Conservation (phyloP, 2,797 vertebrate genomes). For the Macropus fuliginosus region DNA sequence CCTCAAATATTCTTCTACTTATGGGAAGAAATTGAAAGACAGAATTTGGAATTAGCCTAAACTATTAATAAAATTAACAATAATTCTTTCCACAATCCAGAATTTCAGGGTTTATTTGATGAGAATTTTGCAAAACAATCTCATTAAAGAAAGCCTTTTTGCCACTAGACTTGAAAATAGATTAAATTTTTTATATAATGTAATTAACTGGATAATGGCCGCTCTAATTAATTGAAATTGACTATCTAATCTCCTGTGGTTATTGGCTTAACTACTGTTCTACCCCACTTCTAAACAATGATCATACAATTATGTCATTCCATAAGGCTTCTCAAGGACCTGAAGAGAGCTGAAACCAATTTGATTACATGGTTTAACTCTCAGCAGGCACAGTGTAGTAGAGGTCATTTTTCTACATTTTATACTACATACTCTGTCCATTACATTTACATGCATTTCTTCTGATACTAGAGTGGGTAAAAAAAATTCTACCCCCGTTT, state of each 20-base stretch:
- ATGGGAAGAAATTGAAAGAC: neutral
- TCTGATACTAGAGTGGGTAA: neutral
- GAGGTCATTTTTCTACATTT: slow-evolving; percentile 40
- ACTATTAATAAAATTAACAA: neutral
- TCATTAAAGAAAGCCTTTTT: slow-evolving; percentile 44
- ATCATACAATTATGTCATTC: slow-evolving; percentile 23
- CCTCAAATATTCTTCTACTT: neutral
- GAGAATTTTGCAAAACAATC: slow-evolving; percentile 49
- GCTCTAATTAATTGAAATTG: slow-evolving; percentile 32
- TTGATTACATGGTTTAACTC: slow-evolving; percentile 26
- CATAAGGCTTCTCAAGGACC: neutral
- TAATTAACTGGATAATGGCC: slow-evolving; percentile 50
- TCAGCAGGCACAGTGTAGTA: slow-evolving; percentile 12
- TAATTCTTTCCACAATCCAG: neutral
- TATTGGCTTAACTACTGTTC: slow-evolving; percentile 57
- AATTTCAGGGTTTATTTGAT: slow-evolving; percentile 8
- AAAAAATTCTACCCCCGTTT: neutral
- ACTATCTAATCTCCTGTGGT: slow-evolving; percentile 42
- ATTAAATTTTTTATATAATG: slow-evolving; percentile 49
- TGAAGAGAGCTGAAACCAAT: slow-evolving; percentile 21
- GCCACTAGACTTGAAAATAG: slow-evolving; percentile 35
- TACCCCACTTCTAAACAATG: slow-evolving; percentile 33
- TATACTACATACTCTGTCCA: slow-evolving; percentile 13
- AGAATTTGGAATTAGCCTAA: neutral
- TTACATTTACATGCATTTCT: slow-evolving; percentile 4